Conservation (phyloP, 37 sponge, comb jelly and placozoan species). For the Bolinopsis microptera region DNA sequence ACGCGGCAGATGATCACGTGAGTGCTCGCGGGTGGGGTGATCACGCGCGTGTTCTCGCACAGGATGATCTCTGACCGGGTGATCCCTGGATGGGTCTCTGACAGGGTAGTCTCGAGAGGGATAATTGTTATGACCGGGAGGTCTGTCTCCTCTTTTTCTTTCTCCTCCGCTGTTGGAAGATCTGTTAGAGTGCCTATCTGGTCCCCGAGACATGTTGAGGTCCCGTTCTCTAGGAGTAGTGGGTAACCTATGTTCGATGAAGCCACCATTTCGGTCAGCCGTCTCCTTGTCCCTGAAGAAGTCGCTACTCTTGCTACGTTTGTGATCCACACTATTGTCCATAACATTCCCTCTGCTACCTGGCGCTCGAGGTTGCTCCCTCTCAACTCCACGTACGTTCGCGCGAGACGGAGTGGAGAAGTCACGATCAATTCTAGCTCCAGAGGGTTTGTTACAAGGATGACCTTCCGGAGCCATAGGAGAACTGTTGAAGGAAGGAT, state of each 20-base stretch:
- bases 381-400: neutral
- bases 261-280: slow-evolving; percentile 50
- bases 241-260: slow-evolving; percentile 18
- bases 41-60: neutral
- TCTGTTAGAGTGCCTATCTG: slow-evolving; percentile 17
- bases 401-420: neutral
- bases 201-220: neutral
- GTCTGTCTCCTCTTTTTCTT: neutral
- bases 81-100: slow-evolving; percentile 21
- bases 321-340: neutral
- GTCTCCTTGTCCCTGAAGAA: slow-evolving; percentile 49
- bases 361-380: neutral
- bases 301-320: slow-evolving; percentile 58
- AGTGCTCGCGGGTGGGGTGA: neutral
- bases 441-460: neutral
- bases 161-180: neutral
- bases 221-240: neutral
- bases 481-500: neutral
- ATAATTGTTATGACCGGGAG: neutral
- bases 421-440: neutral
- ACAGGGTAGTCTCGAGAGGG: neutral
- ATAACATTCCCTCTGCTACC: neutral
- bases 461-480: neutral
- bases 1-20: slow-evolving; percentile 23
- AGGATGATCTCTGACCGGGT: neutral